Base-by-base conservation (phyloP, 2,888 invertebrate genomes). In the Quadroppia sp. region DNA sequence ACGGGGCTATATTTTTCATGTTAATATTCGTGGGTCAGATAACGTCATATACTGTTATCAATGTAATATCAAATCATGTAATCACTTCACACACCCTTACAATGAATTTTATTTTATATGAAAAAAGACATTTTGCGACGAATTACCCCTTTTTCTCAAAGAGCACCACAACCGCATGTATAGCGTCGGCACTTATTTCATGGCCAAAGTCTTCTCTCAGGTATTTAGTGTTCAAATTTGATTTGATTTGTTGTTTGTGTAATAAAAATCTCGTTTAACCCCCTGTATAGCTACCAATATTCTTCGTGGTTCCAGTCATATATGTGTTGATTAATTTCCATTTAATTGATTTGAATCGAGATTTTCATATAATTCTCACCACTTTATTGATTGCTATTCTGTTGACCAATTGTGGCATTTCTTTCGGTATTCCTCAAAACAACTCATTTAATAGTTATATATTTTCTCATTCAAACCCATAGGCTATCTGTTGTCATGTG, bases 81-180 rank as follows among this genome's bases (percentile, higher is more conserved):
- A n/a, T n/a, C n/a, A n/a, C n/a, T n/a, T n/a, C n/a, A n/a, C n/a
- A n/a, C n/a, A n/a, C n/a, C n/a, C n/a, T n/a, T n/a, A n/a, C n/a
- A n/a, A n/a, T n/a, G n/a, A 48, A 20, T 53, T 15, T 17, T 23
- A 28, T 53, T 74, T 70, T 13, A 59, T 64, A 67, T 13, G 2
- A 11, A 20, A 30, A 3, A 17, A 94, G 93, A 92, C 93, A 56
- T 94, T 96, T 82, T 92, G 92, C 78, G 87, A 89, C 0, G 95
- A 96, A 81, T 84, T 94, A 42, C 93, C 94, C 0, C 89, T 95
- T 76, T 94, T 95, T 82, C 85, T 93, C 77, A 85, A 94, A 17
- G 95, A 96, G 81, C 89, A 94, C 80, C 88, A 89, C 76, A 92
- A 91, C 80, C 92, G 93, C 50, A 90, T 96, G 87, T 96, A 97